Evolutionary conservation across 1,140 invertebrate genomes (phyloP).

Genomic region (Lutraria rhynchaena): DNA sequence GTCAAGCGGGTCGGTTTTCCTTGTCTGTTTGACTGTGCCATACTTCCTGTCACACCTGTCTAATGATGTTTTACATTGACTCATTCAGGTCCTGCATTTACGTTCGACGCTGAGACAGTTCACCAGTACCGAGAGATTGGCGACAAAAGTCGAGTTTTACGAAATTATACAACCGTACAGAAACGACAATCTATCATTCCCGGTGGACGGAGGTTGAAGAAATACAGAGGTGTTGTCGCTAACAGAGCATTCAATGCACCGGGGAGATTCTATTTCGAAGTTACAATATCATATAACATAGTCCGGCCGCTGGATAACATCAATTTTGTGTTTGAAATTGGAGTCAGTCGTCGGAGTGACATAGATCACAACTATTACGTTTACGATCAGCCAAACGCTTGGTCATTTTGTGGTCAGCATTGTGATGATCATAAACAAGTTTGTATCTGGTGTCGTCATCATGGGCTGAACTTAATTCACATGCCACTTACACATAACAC

Average conservation of each 20-base stretch:
- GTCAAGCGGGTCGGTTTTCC: no score
- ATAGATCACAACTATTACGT: slow-evolving; percentile 66
- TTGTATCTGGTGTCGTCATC: slow-evolving; percentile 65
- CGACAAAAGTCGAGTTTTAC: slow-evolving; percentile 48
- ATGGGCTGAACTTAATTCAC: slow-evolving; percentile 59
- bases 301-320: slow-evolving; percentile 62
- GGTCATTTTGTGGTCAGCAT: slow-evolving; percentile 68
- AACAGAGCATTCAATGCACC: slow-evolving; percentile 59
- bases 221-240: slow-evolving; percentile 62
- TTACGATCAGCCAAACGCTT: slow-evolving; percentile 64
- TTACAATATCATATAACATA: slow-evolving; percentile 54
- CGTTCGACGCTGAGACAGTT: slow-evolving; percentile 59
- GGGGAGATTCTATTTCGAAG: slow-evolving; percentile 66
- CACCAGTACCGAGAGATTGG: slow-evolving; percentile 67
- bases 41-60: background rate
- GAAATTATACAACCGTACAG: slow-evolving; percentile 57
- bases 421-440: slow-evolving; percentile 66
- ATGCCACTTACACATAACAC: slow-evolving; percentile 45
- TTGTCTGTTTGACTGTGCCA: no score
- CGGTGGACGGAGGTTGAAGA: slow-evolving; percentile 49
- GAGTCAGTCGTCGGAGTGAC: slow-evolving; percentile 60
- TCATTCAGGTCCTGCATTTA: slow-evolving; percentile 62
- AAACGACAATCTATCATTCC: slow-evolving; percentile 21
- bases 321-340: slow-evolving; percentile 67
- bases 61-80: no score